Evolutionary conservation across 92 coral and sea anemone genomes (phyloP).

Genomic region (Porites divaricata): DNA sequence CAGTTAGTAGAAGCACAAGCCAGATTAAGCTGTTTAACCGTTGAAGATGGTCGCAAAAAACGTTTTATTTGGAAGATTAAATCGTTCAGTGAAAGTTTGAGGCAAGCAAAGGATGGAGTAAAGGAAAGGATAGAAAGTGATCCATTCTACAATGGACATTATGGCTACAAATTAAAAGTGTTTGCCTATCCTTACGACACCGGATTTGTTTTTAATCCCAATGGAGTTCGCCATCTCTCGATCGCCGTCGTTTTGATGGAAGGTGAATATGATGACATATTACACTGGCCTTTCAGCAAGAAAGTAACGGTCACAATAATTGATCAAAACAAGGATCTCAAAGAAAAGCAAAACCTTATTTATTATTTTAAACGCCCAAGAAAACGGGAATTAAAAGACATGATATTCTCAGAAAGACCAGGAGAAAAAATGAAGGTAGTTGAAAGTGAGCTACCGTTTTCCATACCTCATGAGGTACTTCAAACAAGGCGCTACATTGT

Average conservation of each 20-base stretch:
- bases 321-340: background rate
- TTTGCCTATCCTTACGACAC: background rate
- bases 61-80: background rate
- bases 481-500: background rate
- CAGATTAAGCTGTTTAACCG: background rate
- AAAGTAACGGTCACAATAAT: background rate
- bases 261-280: slow-evolving; percentile 37
- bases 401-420: too few species aligned
- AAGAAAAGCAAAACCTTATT: background rate
- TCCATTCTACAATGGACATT: background rate
- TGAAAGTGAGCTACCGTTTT: background rate
- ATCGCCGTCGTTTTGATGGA: background rate
- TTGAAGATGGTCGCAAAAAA: background rate
- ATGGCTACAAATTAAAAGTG: background rate
- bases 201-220: background rate
- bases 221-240: fast-evolving
- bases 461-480: background rate
- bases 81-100: background rate
- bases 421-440: too few species aligned
- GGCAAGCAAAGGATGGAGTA: background rate
- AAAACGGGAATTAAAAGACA: too few species aligned
- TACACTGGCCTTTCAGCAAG: background rate
- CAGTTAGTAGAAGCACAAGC: too few species aligned
- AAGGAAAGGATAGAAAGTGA: background rate
- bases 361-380: too few species aligned